Conservation (phyloP, 2,888 invertebrate species). For the Cheilosia soror region DNA sequence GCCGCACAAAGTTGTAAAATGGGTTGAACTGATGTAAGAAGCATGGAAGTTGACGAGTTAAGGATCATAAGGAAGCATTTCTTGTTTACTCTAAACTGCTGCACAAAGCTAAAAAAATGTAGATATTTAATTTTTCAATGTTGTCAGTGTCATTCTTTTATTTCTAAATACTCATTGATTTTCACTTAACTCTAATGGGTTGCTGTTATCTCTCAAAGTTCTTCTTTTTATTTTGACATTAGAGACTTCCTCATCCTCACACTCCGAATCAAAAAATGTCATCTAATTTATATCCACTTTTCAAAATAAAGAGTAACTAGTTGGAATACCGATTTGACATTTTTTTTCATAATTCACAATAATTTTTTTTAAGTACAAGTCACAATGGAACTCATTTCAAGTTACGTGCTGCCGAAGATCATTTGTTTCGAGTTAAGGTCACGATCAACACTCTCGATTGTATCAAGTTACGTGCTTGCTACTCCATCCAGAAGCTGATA, state of each 20-base stretch:
- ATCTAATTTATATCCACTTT: neutral
- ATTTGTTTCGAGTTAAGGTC: neutral
- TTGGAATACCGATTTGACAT: neutral
- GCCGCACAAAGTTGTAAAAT: slow-evolving; percentile 12
- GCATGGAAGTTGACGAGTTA: no score
- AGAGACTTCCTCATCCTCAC: slow-evolving; percentile 1
- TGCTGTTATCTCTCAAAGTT: neutral
- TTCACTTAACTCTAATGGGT: neutral
- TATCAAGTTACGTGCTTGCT: no score
- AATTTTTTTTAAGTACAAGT: neutral
- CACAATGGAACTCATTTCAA: neutral
- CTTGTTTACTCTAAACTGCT: neutral
- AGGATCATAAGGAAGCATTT: no score
- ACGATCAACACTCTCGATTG: neutral
- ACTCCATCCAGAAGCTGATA: no score
- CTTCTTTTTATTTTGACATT: neutral
- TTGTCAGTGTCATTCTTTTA: no score
- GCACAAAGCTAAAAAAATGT: no score
- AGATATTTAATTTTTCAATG: no score
- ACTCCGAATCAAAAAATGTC: slow-evolving; percentile 4
- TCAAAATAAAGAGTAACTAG: neutral
- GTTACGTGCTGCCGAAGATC: no score
- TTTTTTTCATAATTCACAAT: neutral
- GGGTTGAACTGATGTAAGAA: neutral
- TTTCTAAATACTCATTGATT: neutral